Evolutionary conservation across 2,113 vertebrate species (phyloP), one percentile per base, ranked within the genome.

Genomic region (Archilochus colubris): DNA sequence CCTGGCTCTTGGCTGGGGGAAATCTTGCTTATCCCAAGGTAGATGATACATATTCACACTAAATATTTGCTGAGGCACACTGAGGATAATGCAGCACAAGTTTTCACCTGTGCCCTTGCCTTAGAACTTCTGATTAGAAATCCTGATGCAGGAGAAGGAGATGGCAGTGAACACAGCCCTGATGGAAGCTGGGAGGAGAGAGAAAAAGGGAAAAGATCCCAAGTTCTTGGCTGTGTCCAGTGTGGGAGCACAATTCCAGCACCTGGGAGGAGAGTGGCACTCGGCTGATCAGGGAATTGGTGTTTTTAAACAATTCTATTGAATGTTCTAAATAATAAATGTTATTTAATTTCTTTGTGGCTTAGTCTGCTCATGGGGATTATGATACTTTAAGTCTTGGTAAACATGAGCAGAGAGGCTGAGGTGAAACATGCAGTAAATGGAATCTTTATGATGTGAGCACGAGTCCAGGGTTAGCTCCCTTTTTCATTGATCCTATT

Each of bases 361-460:
- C 40, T 88, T 40, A 0, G 1, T 31, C 68, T 86, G 89, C 93
- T 81, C 82, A 5, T 23, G 53, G 64, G 85, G 82, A 81, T 91
- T 90, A 84, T 67, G 73, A 74, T 91, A 78, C 88, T 91, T 91
- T 95, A 91, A 95, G 36, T 78, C 79, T 81, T n/a, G 28, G 73
- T 79, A 95, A 95, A 90, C 80, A 82, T 22, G 61, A 93, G 54
- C 54, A 66, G 83, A 58, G 73, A 94, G 62, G 93, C 82, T 81
- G 44, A 91, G 90, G 90, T 96, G 88, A 95, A 93, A 90, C 81
- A 36, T 3, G 58, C 50, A 51, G 89, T 86, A 91, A 96, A 91
- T 96, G 77, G 61, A 92, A 96, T 95, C 81, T 88, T 43, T 64
- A 30, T 70, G 93, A 81, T 46, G 51, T 5, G 22, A 97, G 59